phyloP scores from a whole-genome alignment of 2,888 invertebrate genomes.

The Chloroclysta siterata region DNA sequence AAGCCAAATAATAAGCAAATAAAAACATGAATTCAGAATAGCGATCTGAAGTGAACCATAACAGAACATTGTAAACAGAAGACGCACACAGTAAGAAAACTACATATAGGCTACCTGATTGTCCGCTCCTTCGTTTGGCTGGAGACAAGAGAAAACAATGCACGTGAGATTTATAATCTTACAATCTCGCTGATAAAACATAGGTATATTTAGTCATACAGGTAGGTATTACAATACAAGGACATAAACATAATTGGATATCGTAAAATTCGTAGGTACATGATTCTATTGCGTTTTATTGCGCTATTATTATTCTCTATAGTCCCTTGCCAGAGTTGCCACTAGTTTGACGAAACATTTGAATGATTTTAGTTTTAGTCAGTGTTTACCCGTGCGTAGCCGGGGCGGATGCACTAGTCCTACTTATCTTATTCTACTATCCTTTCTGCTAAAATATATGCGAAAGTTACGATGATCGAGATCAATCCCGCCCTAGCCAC shows the following conservation, averaged over 20 bases:
- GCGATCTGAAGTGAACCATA: no score
- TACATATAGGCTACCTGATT: constrained; percentile 71
- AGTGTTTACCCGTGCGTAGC: no score
- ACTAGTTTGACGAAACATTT: no score
- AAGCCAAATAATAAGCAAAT: no score
- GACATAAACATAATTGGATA: constrained; percentile 30
- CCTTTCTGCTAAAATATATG: no score
- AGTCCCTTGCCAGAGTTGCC: not conserved
- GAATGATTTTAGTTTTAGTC: no score
- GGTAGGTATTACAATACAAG: constrained; percentile 15
- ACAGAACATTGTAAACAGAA: constrained; percentile 2
- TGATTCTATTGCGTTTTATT: not conserved
- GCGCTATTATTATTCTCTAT: not conserved
- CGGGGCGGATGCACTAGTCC: no score
- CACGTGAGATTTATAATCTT: constrained; percentile 48
- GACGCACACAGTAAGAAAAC: constrained; percentile 22
- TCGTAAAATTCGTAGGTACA: constrained; percentile 9
- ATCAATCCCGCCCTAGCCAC: no score
- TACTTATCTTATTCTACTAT: no score
- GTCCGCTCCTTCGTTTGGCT: constrained; percentile 81
- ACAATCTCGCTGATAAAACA: constrained; percentile 36
- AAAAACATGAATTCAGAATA: not conserved
- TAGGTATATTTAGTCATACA: not conserved
- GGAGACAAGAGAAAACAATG: constrained; percentile 74
- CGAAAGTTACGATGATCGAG: no score